phyloP scores from a whole-genome alignment of 2,113 vertebrate species.

The Clupea harengus region DNA sequence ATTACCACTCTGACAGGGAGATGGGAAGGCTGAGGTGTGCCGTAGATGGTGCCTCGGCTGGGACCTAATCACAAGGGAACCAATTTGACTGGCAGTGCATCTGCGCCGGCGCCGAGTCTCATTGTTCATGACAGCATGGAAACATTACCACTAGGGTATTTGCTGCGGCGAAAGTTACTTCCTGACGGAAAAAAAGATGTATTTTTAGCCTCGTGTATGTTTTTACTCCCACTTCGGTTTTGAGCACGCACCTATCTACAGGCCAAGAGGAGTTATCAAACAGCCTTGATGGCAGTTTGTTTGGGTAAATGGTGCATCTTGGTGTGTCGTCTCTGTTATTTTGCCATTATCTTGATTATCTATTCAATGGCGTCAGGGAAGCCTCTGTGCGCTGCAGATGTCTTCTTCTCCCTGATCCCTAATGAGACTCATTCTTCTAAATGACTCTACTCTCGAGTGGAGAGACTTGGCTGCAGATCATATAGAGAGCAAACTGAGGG shows the following conservation, averaged over 20 bases:
- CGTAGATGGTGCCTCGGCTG: not conserved
- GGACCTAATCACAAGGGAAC: constrained; percentile 53
- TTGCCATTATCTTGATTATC: not conserved
- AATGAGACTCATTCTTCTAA: not conserved
- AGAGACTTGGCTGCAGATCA: constrained; percentile 19
- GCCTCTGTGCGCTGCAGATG: not conserved
- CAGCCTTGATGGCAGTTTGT: not conserved
- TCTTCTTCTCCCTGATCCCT: not conserved
- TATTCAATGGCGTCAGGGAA: not conserved
- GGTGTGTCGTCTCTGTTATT: not conserved
- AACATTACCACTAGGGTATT: constrained; percentile 35
- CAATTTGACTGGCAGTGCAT: constrained; percentile 52
- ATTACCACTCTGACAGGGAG: constrained; percentile 44
- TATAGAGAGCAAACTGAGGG: not conserved
- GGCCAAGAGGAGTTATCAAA: constrained; percentile 8
- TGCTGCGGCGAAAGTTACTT: constrained; percentile 33
- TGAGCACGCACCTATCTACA: not conserved
- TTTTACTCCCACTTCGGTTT: not conserved
- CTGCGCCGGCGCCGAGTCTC: constrained; percentile 39
- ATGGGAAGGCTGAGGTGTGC: constrained; percentile 32
- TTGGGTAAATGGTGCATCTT: not conserved
- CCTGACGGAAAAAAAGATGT: constrained; percentile 25
- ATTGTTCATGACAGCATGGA: constrained; percentile 58
- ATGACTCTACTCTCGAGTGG: not conserved
- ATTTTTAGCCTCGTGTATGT: not conserved